Evolutionary conservation across 2,888 invertebrate species (phyloP).

Genomic region (Callinectes sapidus): DNA sequence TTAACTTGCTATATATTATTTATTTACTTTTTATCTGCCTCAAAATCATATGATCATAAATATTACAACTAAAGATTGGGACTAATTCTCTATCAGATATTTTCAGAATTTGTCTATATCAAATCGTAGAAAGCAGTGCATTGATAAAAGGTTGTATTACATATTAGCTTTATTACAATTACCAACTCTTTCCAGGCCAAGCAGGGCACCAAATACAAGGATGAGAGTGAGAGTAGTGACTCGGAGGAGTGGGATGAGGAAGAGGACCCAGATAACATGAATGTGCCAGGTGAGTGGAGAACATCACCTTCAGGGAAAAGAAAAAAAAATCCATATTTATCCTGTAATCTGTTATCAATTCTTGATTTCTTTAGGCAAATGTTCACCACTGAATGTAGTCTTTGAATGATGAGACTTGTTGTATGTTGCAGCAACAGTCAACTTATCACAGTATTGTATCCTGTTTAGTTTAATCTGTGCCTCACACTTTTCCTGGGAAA

Average conservation of each 20-base stretch:
- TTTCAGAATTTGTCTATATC: background rate
- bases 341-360: background rate
- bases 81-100: background rate
- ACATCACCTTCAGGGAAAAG: background rate
- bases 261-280: slow-evolving; percentile 72
- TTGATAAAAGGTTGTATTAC: background rate
- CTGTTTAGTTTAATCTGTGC: background rate
- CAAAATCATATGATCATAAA: background rate
- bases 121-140: background rate
- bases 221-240: slow-evolving; percentile 69
- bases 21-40: background rate
- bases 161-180: background rate
- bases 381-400: background rate
- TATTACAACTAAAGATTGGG: too few relatives aligned
- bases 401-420: background rate
- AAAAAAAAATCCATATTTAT: background rate
- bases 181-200: slow-evolving; percentile 46
- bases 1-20: background rate
- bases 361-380: background rate
- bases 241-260: slow-evolving; percentile 72
- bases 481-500: background rate
- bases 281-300: slow-evolving; percentile 65
- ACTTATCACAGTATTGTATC: background rate
- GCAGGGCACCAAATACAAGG: slow-evolving; percentile 63
- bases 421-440: background rate